Base-by-base conservation (phyloP, 2,888 invertebrate genomes). In the Lagria hirta region DNA sequence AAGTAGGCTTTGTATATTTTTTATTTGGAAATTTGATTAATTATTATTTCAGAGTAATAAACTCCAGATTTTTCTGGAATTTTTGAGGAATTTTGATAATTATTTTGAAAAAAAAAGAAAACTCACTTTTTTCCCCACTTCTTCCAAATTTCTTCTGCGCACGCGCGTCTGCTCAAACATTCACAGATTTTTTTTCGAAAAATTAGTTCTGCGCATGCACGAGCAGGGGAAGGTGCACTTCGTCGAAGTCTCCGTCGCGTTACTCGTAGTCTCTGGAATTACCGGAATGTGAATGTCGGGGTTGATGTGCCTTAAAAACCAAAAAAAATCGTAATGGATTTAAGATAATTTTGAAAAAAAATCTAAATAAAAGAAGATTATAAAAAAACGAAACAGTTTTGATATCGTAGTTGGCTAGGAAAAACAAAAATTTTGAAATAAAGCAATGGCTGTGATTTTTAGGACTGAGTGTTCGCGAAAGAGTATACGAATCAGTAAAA, bases 291-390 rank as follows among this genome's bases (percentile, higher is more conserved):
- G 55, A 55, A 34, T 51, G 43, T 54, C 40, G 50, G 49, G 59
- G 55, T 52, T 58, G 55, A 49, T 56, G 62, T 64, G 64, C 62
- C 62, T 64, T 64, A 61, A 57, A 48, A 54, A 55, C 54, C 44
- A 23, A 21, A 22, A 26, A 26, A 37, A 8, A 5, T 23, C 43
- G 37, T 43, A 30, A 36, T 35, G 34, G 28, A 14, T 22, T 16
- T n/a, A 15, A 27, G 8, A 11, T 8, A 14, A n/a, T 35, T n/a
- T n/a, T n/a, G n/a, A 29, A 13, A 32, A 17, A 11, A 18, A n/a
- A 13, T 10, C 6, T 32, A 35, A 35, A 42, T 45, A 38, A 37
- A 44, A 52, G 60, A 58, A 56, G 49, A 58, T 55, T 51, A 51
- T 46, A 54, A 43, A 46, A 49, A 51, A 53, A 50, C 22, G 35